Base-by-base conservation (phyloP, 1,140 invertebrate genomes). In the Scaptodrosophila lebanonensis region DNA sequence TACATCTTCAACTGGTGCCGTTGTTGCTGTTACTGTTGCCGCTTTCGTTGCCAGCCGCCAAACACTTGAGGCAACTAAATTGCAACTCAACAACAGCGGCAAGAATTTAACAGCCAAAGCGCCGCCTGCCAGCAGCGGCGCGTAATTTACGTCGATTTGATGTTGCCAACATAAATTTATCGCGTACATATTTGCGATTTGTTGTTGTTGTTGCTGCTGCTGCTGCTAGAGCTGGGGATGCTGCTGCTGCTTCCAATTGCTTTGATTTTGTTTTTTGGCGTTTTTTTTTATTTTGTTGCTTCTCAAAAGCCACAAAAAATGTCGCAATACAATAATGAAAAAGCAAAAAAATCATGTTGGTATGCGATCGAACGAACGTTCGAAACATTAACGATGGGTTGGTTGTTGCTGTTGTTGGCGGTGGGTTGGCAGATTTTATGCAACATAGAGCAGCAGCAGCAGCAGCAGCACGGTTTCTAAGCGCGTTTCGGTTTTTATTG, bases 131-230 rank as follows among this genome's bases (percentile, higher is more conserved):
- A 57, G 49, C 69, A 64, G 57, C 71, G 66, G 53, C 73, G 73
- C 75, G 73, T 82, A 79, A 79, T 79, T 75, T 82, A 79, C 73
- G 73, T 79, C 73, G 75, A 82, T 79, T 82, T 79, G 65, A 82
- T 75, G 75, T 72, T 79, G 69, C 68, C 73, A 77, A 72, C 73
- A 77, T 79, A 79, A 79, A 77, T 77, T 77, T 77, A 77, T 77
- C 70, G 73, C 67, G 72, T 73, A 47, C 67, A 79, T 67, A 65
- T 71, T 76, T 76, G 35, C 71, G 71, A 75, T 75, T 75, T 75
- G 71, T 75, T 75, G 70, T 67, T 76, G 71, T 66, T 76, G 71
- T 45, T 60, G 69, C 32, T 54, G 65, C 39, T 36, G 17, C 29
- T 39, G 1, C 11, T 30, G 50, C 18, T 35, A n/a, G n/a, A n/a